Evolutionary conservation across 1,140 invertebrate species (phyloP).

Genomic region (Capitella teleta): DNA sequence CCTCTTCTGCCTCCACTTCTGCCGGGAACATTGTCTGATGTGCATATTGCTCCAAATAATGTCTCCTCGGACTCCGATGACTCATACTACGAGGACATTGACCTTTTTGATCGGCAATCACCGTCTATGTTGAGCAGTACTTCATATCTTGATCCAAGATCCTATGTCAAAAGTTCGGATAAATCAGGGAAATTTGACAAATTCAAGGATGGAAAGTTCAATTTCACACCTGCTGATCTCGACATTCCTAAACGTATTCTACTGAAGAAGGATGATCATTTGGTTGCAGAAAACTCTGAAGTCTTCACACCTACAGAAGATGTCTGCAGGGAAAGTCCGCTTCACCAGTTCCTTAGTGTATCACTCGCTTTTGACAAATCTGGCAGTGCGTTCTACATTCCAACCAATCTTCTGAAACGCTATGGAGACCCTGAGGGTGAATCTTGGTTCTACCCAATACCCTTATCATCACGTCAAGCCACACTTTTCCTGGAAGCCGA

Average conservation of each 20-base stretch:
- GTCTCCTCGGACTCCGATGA: not conserved
- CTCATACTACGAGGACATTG: conserved; percentile 15
- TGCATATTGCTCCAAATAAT: not conserved
- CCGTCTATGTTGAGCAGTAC: not conserved
- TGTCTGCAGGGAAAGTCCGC: too few relatives aligned
- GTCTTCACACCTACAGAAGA: not conserved
- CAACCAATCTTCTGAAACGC: not conserved
- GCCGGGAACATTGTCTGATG: conserved; percentile 1
- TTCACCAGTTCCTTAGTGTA: not conserved
- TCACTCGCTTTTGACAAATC: conserved; percentile 5
- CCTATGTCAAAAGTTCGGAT: too few relatives aligned
- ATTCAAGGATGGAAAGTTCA: too few relatives aligned
- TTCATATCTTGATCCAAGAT: conserved; percentile 3
- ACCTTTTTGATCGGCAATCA: conserved; percentile 1
- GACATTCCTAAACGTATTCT: too few relatives aligned
- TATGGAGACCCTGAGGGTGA: conserved; percentile 12
- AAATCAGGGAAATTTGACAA: too few relatives aligned
- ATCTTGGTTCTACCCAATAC: conserved; percentile 12
- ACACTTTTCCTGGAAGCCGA: conserved; percentile 10
- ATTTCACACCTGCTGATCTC: too few relatives aligned
- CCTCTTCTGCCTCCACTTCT: not conserved
- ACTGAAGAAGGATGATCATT: not conserved
- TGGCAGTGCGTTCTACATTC: conserved; percentile 10
- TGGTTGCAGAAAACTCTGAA: not conserved
- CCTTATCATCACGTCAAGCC: conserved; percentile 7